Conservation (phyloP, 2,113 vertebrate genomes). For the Dunckerocampus dactyliophorus region DNA sequence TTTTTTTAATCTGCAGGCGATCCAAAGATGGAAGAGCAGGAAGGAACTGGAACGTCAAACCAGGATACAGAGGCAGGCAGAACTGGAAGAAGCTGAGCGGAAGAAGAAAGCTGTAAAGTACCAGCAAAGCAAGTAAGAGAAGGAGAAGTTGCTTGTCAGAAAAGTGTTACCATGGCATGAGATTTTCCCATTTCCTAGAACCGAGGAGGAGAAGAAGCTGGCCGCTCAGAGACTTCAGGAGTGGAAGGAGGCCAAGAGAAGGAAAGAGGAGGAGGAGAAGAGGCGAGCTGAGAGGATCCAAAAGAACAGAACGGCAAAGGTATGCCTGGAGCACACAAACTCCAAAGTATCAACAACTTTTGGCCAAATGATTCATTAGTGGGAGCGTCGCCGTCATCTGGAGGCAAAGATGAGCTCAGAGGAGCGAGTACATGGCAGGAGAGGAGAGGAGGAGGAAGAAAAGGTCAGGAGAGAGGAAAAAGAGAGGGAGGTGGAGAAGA, state of each 20-base stretch:
- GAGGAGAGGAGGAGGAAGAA: constrained; percentile 72
- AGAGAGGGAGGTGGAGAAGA: constrained; percentile 71
- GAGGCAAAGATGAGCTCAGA: constrained; percentile 76
- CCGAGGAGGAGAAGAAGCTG: constrained; percentile 71
- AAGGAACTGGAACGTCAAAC: constrained; percentile 70
- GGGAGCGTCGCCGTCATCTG: constrained; percentile 66
- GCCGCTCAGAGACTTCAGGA: constrained; percentile 62
- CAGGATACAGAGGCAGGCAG: constrained; percentile 69
- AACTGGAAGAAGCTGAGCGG: constrained; percentile 50
- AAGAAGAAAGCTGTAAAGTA: constrained; percentile 18
- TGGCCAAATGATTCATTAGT: constrained; percentile 41
- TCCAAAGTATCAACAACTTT: too few relatives aligned
- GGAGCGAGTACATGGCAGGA: constrained; percentile 70
- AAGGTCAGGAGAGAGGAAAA: constrained; percentile 71
- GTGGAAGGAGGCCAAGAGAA: constrained; percentile 78
- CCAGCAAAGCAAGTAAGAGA: not conserved
- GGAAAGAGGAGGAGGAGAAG: constrained; percentile 67
- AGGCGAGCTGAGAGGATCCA: constrained; percentile 70
- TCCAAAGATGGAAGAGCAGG: constrained; percentile 81
- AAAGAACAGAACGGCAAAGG: constrained; percentile 62
- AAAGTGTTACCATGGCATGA: not conserved
- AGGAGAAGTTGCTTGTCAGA: not conserved
- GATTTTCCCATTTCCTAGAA: constrained; percentile 23
- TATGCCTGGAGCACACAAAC: not conserved
- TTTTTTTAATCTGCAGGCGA: constrained; percentile 69